A percentile compares a stretch with the other conserved stretches of the same genome.
Evolutionary conservation across 92 coral and sea anemone genomes (phyloP).

Genomic region (Blastomussa wellsi): DNA sequence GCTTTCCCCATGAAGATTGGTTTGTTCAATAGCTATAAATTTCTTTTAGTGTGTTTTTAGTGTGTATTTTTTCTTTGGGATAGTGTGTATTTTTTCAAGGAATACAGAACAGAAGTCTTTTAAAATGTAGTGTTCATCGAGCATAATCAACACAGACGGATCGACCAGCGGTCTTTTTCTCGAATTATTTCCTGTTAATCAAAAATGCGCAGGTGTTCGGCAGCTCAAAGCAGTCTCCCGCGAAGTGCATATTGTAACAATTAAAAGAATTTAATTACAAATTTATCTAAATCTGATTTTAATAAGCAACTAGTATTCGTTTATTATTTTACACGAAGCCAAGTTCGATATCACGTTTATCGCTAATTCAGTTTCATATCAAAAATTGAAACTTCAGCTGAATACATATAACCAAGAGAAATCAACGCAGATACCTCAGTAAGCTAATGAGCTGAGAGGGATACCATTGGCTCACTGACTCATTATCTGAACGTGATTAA

Average conservation of each 20-base stretch:
- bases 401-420: background rate
- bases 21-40: too few relatives aligned
- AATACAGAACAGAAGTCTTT: too few relatives aligned
- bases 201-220: slow-evolving; percentile 33
- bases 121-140: background rate
- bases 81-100: too few relatives aligned
- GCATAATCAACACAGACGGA: slow-evolving; percentile 2
- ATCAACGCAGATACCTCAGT: slow-evolving; percentile 12
- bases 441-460: slow-evolving; percentile 30
- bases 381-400: slow-evolving; percentile 3
- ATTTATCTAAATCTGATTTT: slow-evolving; percentile 37
- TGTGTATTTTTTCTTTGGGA: too few relatives aligned
- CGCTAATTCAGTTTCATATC: background rate
- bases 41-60: too few relatives aligned
- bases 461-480: slow-evolving; percentile 19
- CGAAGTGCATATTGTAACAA: slow-evolving; percentile 33
- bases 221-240: slow-evolving; percentile 41
- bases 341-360: background rate
- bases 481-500: slow-evolving; percentile 60
- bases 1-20: background rate
- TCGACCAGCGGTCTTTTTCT: slow-evolving; percentile 29
- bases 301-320: slow-evolving; percentile 18
- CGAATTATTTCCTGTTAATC: slow-evolving; percentile 32
- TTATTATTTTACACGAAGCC: background rate
- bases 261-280: slow-evolving; percentile 34